These are phyloP conservation scores for Spodoptera picta DNA, from an alignment of 2,888 invertebrate genomes.

Conservation along the genomic window DNA sequence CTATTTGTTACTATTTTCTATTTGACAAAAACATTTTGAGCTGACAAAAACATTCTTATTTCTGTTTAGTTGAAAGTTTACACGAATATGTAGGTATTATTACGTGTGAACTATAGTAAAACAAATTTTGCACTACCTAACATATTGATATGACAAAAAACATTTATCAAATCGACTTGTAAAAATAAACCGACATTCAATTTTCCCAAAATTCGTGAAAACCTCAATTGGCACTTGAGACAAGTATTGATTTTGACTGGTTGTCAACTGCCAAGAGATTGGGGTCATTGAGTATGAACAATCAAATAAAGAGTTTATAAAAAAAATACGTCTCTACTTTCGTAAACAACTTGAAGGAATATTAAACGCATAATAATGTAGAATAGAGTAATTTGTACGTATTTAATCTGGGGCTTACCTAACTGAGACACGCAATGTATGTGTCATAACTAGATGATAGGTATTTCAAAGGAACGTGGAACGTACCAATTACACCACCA, in stretches of 20 bases:
- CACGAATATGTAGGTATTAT: not conserved
- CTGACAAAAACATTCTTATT: not conserved
- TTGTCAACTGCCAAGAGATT: no score
- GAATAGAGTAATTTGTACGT: conserved; percentile 39
- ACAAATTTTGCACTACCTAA: no score
- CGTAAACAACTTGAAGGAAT: conserved; percentile 14
- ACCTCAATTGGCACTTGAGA: no score
- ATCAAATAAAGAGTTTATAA: not conserved
- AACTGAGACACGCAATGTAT: conserved; percentile 52
- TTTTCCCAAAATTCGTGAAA: no score
- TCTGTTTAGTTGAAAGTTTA: not conserved
- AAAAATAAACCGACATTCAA: no score
- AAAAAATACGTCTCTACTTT: conserved; percentile 4
- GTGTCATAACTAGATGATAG: conserved; percentile 60
- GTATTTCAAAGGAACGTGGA: conserved; percentile 48
- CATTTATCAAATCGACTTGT: no score
- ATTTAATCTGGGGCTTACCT: conserved; percentile 45
- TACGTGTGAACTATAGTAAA: no score
- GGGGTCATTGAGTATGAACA: no score
- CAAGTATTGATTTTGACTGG: no score
- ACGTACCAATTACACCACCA: conserved; percentile 58
- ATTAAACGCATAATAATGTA: conserved; percentile 13
- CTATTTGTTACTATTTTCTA: no score
- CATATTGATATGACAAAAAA: no score
- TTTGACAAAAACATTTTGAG: no score